Evolutionary conservation across 2,113 vertebrate species (phyloP), one percentile per base, ranked within the genome.

Genomic region (Malaclemys terrapin): DNA sequence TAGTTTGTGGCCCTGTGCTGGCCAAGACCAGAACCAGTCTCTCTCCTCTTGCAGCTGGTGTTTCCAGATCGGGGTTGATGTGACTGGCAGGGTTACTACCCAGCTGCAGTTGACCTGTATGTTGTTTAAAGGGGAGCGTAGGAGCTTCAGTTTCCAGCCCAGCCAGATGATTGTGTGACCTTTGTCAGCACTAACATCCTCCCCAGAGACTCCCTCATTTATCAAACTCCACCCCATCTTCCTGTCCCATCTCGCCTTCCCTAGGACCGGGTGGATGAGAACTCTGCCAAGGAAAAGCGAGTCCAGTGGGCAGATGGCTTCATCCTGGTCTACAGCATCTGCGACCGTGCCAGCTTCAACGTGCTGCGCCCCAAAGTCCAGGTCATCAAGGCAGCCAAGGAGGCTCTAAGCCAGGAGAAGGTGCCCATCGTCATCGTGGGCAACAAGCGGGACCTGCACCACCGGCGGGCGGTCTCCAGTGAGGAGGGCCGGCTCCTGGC

Each of bases 301-400:
- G 96, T 99, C 92, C 99, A 98, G 83, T 99, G 99, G 99, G 99
- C 99, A 5, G 98, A 99, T 62, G 98, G 98, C 82, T 99, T 98
- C 87, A 94, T 99, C 59, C 97, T 99, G 31, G 98, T 99, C 84
- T 99, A 99, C 97, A 99, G 99, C 97, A 99, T 99, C 97, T 99
- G 98, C 0, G 99, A 99, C 97, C 97, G 99, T 29, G 98, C 98
- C 93, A 99, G 99, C 94, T 99, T 99, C 96, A 98, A 98, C 94
- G 89, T 97, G 22, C 96, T 99, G 82, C 97, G 97, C 78, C 98
- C 98, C 85, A 98, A 99, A 84, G 85, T 99, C 75, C 98, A 99
- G 89, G 90, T 94, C 85, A 99, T 99, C 97, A 99, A 98, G 96
- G 98, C 98, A 1, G 80, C 97, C 24, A 99, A 98, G 94, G 98